Evolutionary conservation across 53 echinoderm and acorn worm genomes (phyloP), one percentile per base, ranked within the genome.

Genomic region (Henricia sp.): DNA sequence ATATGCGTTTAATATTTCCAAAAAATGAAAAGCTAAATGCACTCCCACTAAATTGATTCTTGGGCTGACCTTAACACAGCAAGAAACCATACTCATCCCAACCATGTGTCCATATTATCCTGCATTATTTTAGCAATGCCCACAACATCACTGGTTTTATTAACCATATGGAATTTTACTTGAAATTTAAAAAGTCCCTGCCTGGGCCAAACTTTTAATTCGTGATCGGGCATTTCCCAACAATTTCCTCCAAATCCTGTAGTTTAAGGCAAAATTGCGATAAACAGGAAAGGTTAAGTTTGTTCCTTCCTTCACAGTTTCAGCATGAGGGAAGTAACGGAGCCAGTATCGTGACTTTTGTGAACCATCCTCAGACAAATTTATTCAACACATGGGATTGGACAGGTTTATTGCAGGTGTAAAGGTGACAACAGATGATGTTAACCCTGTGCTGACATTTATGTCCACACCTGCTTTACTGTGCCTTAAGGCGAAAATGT

Each of bases 361-460:
- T 29, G 44, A 26, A 28, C 26, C 16, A 59, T 40, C 57, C 41
- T 59, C 76, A 57, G 41, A 17, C 37, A 56, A 26, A 36, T 13
- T 34, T 52, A 21, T 21, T 30, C 38, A 67, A 23, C 38, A 39
- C 17, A 11, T 16, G 14, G 29, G 60, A 52, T 44, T 24, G 27
- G 80, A 80, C 63, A 80, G 80, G 48, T 80, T 80, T 64, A 48
- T 42, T 25, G 20, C 80, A 80, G 44, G 38, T 80, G 64, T 57
- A 41, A 36, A 23, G 57, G 80, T 80, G 80, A 80, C 80, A 80
- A 44, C 34, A 43, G 80, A 80, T 14, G 46, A 39, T 58, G 57
- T 59, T 37, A 39, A 59, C 37, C 16, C 29, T 64, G 16, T 64
- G 62, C n/a, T 34, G 35, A 48, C 34, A 17, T 70, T 48, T n/a